Conservation (phyloP, 2,113 vertebrate species). For the Theristicus caerulescens region DNA sequence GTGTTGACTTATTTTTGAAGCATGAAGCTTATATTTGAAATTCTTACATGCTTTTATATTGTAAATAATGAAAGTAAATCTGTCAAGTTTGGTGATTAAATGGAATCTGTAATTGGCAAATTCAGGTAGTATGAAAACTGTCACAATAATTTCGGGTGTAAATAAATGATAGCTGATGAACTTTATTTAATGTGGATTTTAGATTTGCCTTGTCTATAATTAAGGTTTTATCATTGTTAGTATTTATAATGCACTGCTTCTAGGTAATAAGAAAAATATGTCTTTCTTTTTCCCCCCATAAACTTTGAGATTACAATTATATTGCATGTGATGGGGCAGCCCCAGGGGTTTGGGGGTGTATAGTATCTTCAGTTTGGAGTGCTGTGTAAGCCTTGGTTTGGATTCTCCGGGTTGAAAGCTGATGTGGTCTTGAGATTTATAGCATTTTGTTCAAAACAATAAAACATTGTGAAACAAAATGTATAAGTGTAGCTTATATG, state of each 20-base stretch:
- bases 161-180: background rate
- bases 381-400: background rate
- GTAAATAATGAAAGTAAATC: background rate
- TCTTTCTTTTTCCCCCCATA: fast-evolving
- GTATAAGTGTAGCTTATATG: background rate
- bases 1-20: background rate
- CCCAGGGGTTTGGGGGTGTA: fast-evolving
- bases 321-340: background rate
- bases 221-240: background rate
- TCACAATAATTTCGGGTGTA: background rate
- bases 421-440: background rate
- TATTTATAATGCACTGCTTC: background rate
- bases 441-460: background rate
- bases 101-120: background rate
- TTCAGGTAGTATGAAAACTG: background rate
- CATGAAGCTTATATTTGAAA: background rate
- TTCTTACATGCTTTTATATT: background rate
- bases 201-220: background rate
- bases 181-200: background rate
- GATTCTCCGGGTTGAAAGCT: background rate
- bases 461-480: background rate
- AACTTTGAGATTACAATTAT: background rate
- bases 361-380: background rate
- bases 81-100: background rate
- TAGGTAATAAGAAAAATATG: background rate